These are phyloP conservation scores for Rhagonycha lutea DNA, from an alignment of 2,888 invertebrate genomes.

Conservation along the genomic window DNA sequence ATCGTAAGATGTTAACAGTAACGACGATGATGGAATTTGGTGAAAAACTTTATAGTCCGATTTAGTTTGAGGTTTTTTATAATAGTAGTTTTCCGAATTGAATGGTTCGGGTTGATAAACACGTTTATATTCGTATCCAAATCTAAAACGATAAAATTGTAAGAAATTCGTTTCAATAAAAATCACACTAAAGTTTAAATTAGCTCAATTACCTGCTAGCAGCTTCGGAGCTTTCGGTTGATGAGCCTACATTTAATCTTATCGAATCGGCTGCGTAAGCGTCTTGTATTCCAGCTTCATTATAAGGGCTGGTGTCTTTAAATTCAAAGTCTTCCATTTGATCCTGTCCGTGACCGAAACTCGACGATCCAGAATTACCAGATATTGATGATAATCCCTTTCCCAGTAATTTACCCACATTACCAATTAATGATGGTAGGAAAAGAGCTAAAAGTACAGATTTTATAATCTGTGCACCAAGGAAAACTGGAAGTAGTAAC, in stretches of 20 bases:
- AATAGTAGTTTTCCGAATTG: constrained; percentile 66
- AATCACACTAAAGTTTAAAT: not conserved
- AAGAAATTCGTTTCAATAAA: not conserved
- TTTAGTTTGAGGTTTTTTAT: constrained; percentile 59
- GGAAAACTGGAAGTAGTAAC: constrained; percentile 77
- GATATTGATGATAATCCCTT: constrained; percentile 73
- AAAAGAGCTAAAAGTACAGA: constrained; percentile 82
- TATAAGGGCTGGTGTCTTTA: constrained; percentile 65
- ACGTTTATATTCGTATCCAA: constrained; percentile 41
- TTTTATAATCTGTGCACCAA: constrained; percentile 82
- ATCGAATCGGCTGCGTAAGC: constrained; percentile 50
- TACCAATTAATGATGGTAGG: constrained; percentile 81
- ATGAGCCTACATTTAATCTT: constrained; percentile 32
- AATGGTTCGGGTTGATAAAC: constrained; percentile 63
- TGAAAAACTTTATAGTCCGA: constrained; percentile 84
- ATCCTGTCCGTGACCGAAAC: constrained; percentile 38
- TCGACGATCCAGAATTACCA: constrained; percentile 58
- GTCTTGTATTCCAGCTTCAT: constrained; percentile 48
- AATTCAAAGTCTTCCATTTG: constrained; percentile 74
- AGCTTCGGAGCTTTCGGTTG: constrained; percentile 39
- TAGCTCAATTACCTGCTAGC: constrained; percentile 47
- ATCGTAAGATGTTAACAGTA: constrained; percentile 83
- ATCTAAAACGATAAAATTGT: constrained; percentile 19
- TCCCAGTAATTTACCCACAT: constrained; percentile 80
- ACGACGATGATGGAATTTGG: constrained; percentile 81